Base-by-base conservation (phyloP, 2,888 invertebrate genomes). In the Saturnia pavonia region DNA sequence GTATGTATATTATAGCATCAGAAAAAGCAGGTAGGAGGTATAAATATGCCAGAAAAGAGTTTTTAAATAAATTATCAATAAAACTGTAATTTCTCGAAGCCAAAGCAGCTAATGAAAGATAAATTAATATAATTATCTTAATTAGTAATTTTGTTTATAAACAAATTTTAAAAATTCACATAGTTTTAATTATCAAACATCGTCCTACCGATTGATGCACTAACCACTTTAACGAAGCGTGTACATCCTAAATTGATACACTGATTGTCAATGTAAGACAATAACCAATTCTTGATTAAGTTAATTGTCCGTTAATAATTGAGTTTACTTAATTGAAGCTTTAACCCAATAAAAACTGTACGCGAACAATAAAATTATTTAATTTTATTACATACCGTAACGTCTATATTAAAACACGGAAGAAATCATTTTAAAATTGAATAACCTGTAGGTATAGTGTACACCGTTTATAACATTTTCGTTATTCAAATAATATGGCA, bases 231-330 rank as follows among this genome's bases (percentile, higher is more conserved):
- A 75, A 81, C 73, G 57, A 72, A 74, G 69, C 79, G 76, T 79
- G 74, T 71, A 75, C 72, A 79, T 80, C 74, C 72, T 69, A 74
- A 79, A 80, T 74, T 74, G 76, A 73, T 74, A 70, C 77, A 77
- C 12, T 69, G 48, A 79, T 78, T 80, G 81, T 74, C 79, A 78
- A 79, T 78, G 68, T 60, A 76, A 80, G 71, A 78, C 74, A 77
- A 42, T 63, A 69, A 65, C 54, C 63, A 71, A 69, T 54, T 25
- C 45, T 25, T 67, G 34, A 65, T n/a, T 27, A n/a, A 42, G 14
- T 54, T 68, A 70, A 72, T 68, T 19, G 72, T 67, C 70, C 69
- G 69, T 69, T 72, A 27, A 71, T 60, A 68, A 70, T 68, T 70
- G 68, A 48, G 63, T 68, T 63, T 48, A 63, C 70, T 60, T 45